These are phyloP conservation scores for Nanorana parkeri DNA, from an alignment of 2,113 vertebrate genomes.

Conservation along the genomic window DNA sequence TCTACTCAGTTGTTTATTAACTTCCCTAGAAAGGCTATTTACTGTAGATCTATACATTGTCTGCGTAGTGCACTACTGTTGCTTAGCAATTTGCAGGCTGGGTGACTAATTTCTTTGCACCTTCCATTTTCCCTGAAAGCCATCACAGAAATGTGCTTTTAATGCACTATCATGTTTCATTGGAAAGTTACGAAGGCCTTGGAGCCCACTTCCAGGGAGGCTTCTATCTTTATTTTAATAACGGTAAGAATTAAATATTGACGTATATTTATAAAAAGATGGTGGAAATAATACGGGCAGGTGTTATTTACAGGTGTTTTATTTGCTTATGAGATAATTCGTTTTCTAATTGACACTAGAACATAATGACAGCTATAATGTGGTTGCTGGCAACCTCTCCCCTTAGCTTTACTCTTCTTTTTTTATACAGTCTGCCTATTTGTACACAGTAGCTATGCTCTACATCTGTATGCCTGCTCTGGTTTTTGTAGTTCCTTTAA, in stretches of 20 bases:
- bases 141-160: neutral
- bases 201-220: neutral
- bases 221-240: neutral
- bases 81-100: constrained; percentile 14
- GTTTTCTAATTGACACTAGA: too few relatives aligned
- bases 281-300: neutral
- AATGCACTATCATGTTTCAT: neutral
- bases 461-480: too few relatives aligned
- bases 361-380: too few relatives aligned
- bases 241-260: neutral
- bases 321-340: too few relatives aligned
- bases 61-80: constrained; percentile 10
- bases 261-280: neutral
- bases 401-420: too few relatives aligned
- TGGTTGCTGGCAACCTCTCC: too few relatives aligned
- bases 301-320: too few relatives aligned
- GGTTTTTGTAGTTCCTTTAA: too few relatives aligned
- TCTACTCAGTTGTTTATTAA: constrained; percentile 4
- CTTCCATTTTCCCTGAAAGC: neutral
- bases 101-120: neutral
- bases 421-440: too few relatives aligned
- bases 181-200: neutral
- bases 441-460: too few relatives aligned
- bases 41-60: neutral
- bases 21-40: neutral